phyloP scores from a whole-genome alignment of 2,797 vertebrate species.

The Siniperca obscura region DNA sequence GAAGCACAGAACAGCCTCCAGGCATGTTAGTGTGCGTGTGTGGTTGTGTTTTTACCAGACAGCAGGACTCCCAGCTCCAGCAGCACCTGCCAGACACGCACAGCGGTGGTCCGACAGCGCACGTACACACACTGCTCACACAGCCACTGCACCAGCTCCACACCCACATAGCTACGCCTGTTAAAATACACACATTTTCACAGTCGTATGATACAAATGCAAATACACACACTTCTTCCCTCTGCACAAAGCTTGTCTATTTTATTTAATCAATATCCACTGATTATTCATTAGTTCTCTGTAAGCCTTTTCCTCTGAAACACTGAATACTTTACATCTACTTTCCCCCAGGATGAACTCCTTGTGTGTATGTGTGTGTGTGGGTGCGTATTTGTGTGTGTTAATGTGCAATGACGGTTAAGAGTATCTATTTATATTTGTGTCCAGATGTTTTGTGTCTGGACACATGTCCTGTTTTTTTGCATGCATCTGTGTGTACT shows the following conservation, averaged over 20 bases:
- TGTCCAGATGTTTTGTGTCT: slow-evolving; percentile 47
- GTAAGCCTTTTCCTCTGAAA: slow-evolving; percentile 70
- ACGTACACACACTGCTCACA: slow-evolving; percentile 94
- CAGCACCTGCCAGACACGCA: slow-evolving; percentile 95
- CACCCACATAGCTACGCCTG: slow-evolving; percentile 95
- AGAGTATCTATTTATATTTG: slow-evolving; percentile 48
- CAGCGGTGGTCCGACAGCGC: slow-evolving; percentile 91
- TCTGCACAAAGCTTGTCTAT: slow-evolving; percentile 52
- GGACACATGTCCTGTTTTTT: not conserved
- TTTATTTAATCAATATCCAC: slow-evolving; percentile 71
- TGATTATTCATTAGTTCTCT: slow-evolving; percentile 77
- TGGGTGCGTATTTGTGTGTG: slow-evolving; percentile 10
- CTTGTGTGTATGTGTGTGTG: slow-evolving; percentile 15
- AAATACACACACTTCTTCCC: slow-evolving; percentile 23
- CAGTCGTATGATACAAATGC: slow-evolving; percentile 28
- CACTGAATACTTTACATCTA: slow-evolving; percentile 58
- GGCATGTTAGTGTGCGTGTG: slow-evolving; percentile 21
- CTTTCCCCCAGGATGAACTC: slow-evolving; percentile 41
- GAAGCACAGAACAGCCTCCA: slow-evolving; percentile 20
- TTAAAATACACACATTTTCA: slow-evolving; percentile 54
- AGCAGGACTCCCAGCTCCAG: slow-evolving; percentile 96
- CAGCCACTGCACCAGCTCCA: slow-evolving; percentile 97
- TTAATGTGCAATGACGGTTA: slow-evolving; percentile 1
- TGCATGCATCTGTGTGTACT: slow-evolving; percentile 30
- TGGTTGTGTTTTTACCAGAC: slow-evolving; percentile 87